These are phyloP conservation scores for Poeciliopsis paucimaculata DNA, from an alignment of 2,797 vertebrate species.

Conservation along the genomic window DNA sequence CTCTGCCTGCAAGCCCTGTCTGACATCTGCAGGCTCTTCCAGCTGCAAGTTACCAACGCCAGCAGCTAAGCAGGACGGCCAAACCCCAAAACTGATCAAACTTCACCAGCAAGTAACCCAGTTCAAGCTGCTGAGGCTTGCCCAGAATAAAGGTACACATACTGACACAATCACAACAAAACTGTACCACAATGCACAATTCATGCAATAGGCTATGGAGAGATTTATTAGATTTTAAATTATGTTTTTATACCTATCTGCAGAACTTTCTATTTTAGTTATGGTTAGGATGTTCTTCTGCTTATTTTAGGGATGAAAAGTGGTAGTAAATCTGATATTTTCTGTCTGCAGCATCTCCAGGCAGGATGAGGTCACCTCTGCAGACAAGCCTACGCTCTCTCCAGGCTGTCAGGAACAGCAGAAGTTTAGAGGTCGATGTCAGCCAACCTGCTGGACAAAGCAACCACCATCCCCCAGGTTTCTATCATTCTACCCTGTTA, in stretches of 20 bases:
- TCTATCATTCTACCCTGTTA: background rate
- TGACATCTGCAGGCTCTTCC: conserved; percentile 9
- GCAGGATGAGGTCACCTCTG: conserved; percentile 70
- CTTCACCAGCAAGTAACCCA: conserved; percentile 77
- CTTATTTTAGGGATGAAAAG: background rate
- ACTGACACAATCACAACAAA: background rate
- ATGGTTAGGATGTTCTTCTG: background rate
- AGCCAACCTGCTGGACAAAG: conserved; percentile 67
- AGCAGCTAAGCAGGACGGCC: conserved; percentile 25
- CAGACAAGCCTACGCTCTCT: conserved; percentile 81
- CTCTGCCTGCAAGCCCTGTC: conserved; percentile 10
- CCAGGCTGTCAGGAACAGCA: conserved; percentile 83
- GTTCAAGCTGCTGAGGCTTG: conserved; percentile 82
- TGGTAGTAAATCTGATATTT: background rate
- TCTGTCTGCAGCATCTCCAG: conserved; percentile 43
- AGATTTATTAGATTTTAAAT: background rate
- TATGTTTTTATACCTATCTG: background rate
- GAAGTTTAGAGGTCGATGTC: conserved; percentile 79
- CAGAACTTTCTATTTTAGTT: background rate
- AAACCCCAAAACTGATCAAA: conserved; percentile 72
- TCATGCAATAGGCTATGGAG: background rate
- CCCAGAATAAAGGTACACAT: conserved; percentile 78
- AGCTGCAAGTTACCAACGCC: conserved; percentile 12
- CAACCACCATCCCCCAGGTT: conserved; percentile 40
- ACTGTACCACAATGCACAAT: background rate